Evolutionary conservation across 1,140 invertebrate species (phyloP).

Genomic region (Paraescarpia echinospica): DNA sequence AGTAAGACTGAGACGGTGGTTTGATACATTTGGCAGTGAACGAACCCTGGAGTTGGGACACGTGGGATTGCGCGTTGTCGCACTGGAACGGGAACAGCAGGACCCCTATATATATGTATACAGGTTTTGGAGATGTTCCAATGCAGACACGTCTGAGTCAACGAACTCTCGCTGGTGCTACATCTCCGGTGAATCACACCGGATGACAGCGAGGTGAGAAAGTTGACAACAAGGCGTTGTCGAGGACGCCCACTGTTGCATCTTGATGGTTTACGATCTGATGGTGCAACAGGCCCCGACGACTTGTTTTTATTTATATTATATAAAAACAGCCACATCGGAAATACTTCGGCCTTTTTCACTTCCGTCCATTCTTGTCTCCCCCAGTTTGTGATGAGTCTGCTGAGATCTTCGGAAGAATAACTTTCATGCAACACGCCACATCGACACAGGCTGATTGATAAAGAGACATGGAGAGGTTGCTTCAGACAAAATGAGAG

Average conservation of each 20-base stretch:
- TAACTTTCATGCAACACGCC: too few relatives aligned
- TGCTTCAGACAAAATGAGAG: too few relatives aligned
- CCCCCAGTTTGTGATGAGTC: neutral
- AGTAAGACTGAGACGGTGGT: too few relatives aligned
- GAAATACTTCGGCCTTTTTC: neutral
- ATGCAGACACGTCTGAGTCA: neutral
- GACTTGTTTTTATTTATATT: neutral
- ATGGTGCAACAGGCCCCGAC: neutral
- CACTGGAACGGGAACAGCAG: neutral
- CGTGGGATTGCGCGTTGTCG: neutral
- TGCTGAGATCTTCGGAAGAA: too few relatives aligned
- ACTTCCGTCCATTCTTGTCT: neutral
- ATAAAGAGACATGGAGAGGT: too few relatives aligned
- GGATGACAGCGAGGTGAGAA: neutral
- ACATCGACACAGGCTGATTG: too few relatives aligned
- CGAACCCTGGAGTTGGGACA: neutral
- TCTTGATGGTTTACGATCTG: neutral
- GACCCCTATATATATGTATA: too few relatives aligned
- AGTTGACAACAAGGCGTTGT: neutral
- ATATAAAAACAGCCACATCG: neutral
- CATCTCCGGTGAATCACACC: neutral
- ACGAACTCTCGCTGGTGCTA: neutral
- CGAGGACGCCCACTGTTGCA: neutral
- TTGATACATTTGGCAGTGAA: too few relatives aligned
- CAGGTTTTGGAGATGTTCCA: neutral